These are phyloP conservation scores for Columba janthina DNA, from an alignment of 2,113 vertebrate genomes.

Conservation along the genomic window DNA sequence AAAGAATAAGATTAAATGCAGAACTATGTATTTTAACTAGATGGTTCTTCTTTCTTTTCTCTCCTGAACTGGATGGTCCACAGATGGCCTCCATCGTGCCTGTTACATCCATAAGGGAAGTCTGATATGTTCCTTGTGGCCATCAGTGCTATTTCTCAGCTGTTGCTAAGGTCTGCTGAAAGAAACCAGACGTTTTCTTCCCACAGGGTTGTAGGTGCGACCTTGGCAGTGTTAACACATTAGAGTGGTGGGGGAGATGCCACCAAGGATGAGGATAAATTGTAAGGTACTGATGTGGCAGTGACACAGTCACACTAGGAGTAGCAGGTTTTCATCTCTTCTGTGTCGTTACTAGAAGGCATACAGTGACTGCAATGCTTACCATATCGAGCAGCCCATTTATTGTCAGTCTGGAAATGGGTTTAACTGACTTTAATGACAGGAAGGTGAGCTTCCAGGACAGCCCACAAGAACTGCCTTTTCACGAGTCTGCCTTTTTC, in stretches of 20 bases:
- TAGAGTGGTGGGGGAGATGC: neutral
- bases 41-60: neutral
- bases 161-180: neutral
- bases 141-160: neutral
- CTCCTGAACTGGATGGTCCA: neutral
- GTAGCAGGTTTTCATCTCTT: neutral
- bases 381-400: neutral
- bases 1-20: neutral
- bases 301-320: neutral
- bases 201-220: neutral
- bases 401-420: neutral
- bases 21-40: neutral
- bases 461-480: neutral
- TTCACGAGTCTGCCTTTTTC: slow-evolving; percentile 3
- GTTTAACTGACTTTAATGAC: neutral
- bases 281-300: neutral
- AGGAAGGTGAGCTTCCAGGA: neutral
- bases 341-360: too few relatives aligned
- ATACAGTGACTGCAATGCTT: neutral
- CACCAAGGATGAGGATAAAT: neutral
- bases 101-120: neutral
- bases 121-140: neutral
- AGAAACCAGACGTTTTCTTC: neutral
- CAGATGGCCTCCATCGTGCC: neutral
- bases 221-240: neutral